These are phyloP conservation scores for Gonioctena quinquepunctata DNA, from an alignment of 1,140 invertebrate genomes.

Conservation along the genomic window DNA sequence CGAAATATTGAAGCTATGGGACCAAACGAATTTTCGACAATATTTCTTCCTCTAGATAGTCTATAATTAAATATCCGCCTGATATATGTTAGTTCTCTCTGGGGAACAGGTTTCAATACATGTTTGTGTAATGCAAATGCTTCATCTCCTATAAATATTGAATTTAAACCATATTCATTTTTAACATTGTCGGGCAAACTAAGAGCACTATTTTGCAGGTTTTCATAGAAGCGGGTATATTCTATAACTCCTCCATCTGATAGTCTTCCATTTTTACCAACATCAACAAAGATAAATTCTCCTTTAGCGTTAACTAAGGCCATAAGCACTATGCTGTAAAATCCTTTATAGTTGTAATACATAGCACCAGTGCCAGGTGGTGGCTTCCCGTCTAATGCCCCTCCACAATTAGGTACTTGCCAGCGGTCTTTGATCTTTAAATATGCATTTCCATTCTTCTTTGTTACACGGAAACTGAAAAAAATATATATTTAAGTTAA, in stretches of 20 bases:
- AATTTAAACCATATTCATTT: neutral
- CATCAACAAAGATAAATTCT: conserved; percentile 55
- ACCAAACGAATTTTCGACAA: conserved; percentile 20
- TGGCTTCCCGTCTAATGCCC: neutral
- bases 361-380: too few species aligned
- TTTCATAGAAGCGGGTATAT: conserved; percentile 27
- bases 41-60: conserved; percentile 8
- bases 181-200: conserved; percentile 30
- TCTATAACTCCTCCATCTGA: conserved; percentile 52
- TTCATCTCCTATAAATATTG: conserved; percentile 14
- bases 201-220: conserved; percentile 36
- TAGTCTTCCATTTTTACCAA: conserved; percentile 54
- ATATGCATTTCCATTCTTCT: too few species aligned
- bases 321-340: conserved; percentile 54
- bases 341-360: conserved; percentile 62
- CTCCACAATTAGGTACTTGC: neutral
- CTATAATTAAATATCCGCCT: conserved; percentile 14
- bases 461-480: too few species aligned
- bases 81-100: neutral
- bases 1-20: conserved; percentile 14
- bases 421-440: too few species aligned
- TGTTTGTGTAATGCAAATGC: conserved; percentile 15
- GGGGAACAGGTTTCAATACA: conserved; percentile 21
- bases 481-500: too few species aligned
- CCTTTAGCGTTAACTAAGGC: conserved; percentile 58